phyloP scores from a whole-genome alignment of 2,113 vertebrate genomes.

The Platysteira castanea region DNA sequence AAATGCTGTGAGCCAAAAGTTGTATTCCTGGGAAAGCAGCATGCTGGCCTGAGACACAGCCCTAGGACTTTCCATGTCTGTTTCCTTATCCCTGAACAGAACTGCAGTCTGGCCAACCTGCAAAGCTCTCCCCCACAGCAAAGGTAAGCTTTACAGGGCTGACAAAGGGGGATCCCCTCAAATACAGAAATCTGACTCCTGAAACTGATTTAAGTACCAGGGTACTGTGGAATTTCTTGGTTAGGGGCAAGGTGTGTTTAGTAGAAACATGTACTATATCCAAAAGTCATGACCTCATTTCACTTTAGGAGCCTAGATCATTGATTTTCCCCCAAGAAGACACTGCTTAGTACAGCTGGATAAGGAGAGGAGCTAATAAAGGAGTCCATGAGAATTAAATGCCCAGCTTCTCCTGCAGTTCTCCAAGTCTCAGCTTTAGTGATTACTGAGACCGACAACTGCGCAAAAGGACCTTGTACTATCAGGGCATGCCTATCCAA shows the following conservation, averaged over 20 bases:
- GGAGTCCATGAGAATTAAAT: not conserved
- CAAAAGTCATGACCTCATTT: not conserved
- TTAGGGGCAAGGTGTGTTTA: not conserved
- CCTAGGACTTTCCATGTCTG: not conserved
- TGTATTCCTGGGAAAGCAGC: not conserved
- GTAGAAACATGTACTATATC: not conserved
- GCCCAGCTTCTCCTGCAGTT: not conserved
- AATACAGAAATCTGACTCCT: not conserved
- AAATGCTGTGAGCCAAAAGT: not conserved
- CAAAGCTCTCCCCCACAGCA: not conserved
- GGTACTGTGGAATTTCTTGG: not conserved
- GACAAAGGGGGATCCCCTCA: not conserved
- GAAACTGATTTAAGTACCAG: not conserved
- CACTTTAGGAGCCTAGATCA: not conserved
- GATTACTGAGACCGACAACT: not conserved
- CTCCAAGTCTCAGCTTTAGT: not conserved
- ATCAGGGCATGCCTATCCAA: not conserved
- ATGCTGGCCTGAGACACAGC: not conserved
- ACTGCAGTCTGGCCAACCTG: not conserved
- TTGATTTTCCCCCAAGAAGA: not conserved
- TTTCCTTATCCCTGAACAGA: not conserved
- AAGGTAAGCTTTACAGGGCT: not conserved
- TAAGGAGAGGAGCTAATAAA: not conserved
- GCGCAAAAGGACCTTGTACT: not conserved
- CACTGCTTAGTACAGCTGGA: not conserved